Percentiles rank a stretch among this genome's conserved stretches.
These are phyloP conservation scores for Rhadinocentrus ornatus DNA, from an alignment of 2,797 vertebrate genomes.

Conservation along the genomic window DNA sequence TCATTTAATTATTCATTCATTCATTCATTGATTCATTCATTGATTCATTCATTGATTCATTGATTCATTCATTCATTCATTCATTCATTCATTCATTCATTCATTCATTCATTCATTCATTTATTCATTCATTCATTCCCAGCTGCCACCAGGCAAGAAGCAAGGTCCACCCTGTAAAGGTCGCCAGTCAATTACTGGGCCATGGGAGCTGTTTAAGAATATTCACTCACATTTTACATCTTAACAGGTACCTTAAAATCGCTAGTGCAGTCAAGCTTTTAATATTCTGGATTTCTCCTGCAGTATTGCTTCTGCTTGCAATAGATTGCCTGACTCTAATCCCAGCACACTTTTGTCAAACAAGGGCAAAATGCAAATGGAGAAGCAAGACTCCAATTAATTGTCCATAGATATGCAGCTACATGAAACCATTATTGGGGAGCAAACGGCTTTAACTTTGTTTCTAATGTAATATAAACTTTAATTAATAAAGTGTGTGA, in stretches of 20 bases:
- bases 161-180: not conserved
- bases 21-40: not conserved
- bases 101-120: not conserved
- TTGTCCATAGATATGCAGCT: conserved; percentile 83
- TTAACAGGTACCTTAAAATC: conserved; percentile 16
- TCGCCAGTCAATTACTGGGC: not conserved
- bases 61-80: not conserved
- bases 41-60: not conserved
- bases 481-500: conserved; percentile 88
- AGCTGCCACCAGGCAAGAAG: too few species aligned
- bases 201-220: not conserved
- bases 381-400: conserved; percentile 78
- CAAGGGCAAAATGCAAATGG: conserved; percentile 71
- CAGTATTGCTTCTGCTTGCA: conserved; percentile 44
- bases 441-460: conserved; percentile 87
- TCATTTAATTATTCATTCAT: too few species aligned
- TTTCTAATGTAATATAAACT: conserved; percentile 85
- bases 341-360: conserved; percentile 67
- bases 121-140: not conserved
- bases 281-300: conserved; percentile 48
- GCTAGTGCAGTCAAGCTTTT: conserved; percentile 29
- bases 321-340: conserved; percentile 55
- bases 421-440: conserved; percentile 83
- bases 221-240: conserved; percentile 2
- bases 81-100: too few species aligned